phyloP scores from a whole-genome alignment of 2,113 vertebrate species.

The Embiotoca jacksoni region DNA sequence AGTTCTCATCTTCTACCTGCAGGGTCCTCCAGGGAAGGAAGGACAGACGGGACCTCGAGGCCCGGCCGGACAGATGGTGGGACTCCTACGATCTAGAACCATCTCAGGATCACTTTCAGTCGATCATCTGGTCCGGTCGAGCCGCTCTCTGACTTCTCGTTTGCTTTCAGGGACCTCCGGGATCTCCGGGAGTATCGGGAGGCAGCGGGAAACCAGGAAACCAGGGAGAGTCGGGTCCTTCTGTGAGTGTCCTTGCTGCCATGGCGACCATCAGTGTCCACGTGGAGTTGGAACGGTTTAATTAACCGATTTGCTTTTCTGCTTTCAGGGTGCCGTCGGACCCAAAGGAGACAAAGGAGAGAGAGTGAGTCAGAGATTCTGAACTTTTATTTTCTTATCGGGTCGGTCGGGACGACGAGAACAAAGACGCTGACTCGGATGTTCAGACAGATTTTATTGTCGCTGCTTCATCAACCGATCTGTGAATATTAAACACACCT shows the following conservation, averaged over 20 bases:
- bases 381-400: not conserved
- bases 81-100: not conserved
- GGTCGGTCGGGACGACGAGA: no score
- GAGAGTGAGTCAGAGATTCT: constrained; percentile 87
- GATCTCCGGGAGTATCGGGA: constrained; percentile 91
- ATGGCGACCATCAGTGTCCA: fast-evolving
- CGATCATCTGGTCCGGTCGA: not conserved
- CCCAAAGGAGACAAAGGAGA: constrained; percentile 97
- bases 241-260: constrained; percentile 82
- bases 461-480: no score
- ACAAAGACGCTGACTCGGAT: no score
- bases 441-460: no score
- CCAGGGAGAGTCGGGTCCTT: constrained; percentile 88
- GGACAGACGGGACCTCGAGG: constrained; percentile 92
- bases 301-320: constrained; percentile 39
- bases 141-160: not conserved
- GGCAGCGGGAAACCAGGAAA: constrained; percentile 91
- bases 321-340: constrained; percentile 88
- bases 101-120: no score
- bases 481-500: no score
- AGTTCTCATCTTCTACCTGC: constrained; percentile 50
- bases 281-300: not conserved
- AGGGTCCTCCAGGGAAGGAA: constrained; percentile 96
- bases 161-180: constrained; percentile 89
- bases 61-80: constrained; percentile 92